phyloP scores from a whole-genome alignment of 2,113 vertebrate species.

The Dolichotis patagonum region DNA sequence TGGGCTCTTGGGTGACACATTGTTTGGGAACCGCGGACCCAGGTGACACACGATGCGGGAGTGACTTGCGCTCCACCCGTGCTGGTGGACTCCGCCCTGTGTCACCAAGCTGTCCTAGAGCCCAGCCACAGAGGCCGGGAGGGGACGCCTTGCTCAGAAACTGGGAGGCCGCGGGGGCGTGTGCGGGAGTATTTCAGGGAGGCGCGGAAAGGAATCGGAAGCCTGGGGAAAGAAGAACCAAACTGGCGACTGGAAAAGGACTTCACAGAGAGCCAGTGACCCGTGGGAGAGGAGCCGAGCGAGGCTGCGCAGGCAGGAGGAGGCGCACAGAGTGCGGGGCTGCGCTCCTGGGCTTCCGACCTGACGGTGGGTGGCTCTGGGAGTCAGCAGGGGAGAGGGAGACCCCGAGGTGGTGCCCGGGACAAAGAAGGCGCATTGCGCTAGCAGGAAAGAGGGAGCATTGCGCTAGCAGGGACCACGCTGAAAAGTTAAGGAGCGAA shows the following conservation, averaged over 20 bases:
- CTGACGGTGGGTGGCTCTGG: neutral
- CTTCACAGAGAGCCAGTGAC: neutral
- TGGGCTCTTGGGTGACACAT: neutral
- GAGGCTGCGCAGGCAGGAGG: neutral
- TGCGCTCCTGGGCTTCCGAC: neutral
- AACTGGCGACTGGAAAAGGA: neutral
- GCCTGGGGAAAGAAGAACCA: neutral
- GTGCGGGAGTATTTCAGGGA: neutral
- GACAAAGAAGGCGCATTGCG: too few relatives aligned
- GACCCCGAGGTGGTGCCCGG: neutral
- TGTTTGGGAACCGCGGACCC: neutral
- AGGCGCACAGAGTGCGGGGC: neutral
- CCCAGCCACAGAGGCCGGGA: neutral
- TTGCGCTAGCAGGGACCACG: too few relatives aligned
- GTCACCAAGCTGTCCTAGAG: neutral
- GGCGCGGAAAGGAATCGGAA: neutral
- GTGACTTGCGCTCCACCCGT: too few relatives aligned
- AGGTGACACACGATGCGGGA: fast-evolving
- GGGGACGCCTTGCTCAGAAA: neutral
- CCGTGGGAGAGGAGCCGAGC: neutral
- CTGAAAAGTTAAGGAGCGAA: too few relatives aligned
- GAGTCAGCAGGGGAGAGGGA: neutral
- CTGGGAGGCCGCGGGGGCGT: neutral
- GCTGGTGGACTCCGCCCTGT: neutral
- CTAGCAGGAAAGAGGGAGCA: too few relatives aligned